These are phyloP conservation scores for Anableps anableps DNA, from an alignment of 2,797 vertebrate genomes.

Conservation along the genomic window DNA sequence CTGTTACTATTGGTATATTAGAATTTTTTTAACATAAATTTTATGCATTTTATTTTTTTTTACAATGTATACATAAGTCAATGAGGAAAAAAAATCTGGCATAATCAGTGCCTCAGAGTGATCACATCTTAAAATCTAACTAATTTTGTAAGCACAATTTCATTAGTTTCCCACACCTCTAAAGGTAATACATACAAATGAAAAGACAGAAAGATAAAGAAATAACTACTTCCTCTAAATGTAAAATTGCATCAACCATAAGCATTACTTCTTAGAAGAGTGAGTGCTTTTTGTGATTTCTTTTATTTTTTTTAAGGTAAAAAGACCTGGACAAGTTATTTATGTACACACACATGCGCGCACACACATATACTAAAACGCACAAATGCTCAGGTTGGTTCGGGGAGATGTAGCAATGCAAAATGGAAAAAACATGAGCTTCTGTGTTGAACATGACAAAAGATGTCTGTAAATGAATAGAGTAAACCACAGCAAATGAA, in stretches of 20 bases:
- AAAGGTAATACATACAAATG: slow-evolving; percentile 62
- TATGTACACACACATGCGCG: slow-evolving; percentile 55
- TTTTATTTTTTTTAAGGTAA: slow-evolving; percentile 39
- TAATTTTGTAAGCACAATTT: slow-evolving; percentile 56
- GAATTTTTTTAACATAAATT: too few species aligned
- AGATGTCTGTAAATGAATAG: slow-evolving; percentile 82
- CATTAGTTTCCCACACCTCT: slow-evolving; percentile 27
- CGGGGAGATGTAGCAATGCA: slow-evolving; percentile 76
- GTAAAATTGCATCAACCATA: slow-evolving; percentile 68
- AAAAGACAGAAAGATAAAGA: slow-evolving; percentile 71
- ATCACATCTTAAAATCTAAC: slow-evolving; percentile 45
- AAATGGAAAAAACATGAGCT: slow-evolving; percentile 78
- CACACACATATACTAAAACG: slow-evolving; percentile 21
- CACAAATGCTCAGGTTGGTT: slow-evolving; percentile 39
- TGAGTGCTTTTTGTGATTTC: slow-evolving; percentile 80
- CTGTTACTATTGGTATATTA: too few species aligned
- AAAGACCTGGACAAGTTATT: slow-evolving; percentile 56
- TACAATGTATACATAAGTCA: too few species aligned
- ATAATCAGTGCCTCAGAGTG: slow-evolving; percentile 47
- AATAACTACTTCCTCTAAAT: slow-evolving; percentile 72
- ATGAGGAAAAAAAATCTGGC: slow-evolving; percentile 9
- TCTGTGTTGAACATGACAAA: slow-evolving; percentile 74
- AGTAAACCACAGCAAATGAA: slow-evolving; percentile 83
- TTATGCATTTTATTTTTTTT: too few species aligned
- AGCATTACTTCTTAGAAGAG: slow-evolving; percentile 72